Evolutionary conservation across 2,888 invertebrate species (phyloP), one percentile per base, ranked within the genome.

Genomic region (Eilema depressum): DNA sequence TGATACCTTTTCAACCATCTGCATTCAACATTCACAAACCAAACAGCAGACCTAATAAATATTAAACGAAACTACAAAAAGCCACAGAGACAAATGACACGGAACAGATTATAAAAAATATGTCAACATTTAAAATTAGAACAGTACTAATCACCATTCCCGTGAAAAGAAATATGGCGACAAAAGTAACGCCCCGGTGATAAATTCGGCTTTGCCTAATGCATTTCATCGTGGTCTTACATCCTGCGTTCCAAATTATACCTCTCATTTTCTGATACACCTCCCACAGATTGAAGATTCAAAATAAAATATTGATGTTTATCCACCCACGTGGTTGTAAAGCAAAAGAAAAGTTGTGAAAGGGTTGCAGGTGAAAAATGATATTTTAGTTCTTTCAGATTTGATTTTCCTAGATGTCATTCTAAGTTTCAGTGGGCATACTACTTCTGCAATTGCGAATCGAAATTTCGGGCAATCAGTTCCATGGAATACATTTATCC

Each of bases 151-250:
- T 82, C 82, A 82, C 72, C 69, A 63, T 71, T 73, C 73, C 30
- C 25, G 59, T 73, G 79, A 78, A 60, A 74, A 82, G 80, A 82
- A 82, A 80, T 81, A 81, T 81, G 68, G 77, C 77, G 76, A 23
- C 68, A 62, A 62, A 78, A 82, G 80, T 78, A 76, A 76, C 68
- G 78, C 72, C 66, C 23, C 59, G 25, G 75, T 67, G 66, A 80
- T 82, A 82, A 82, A 81, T 80, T 73, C 62, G 14, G 70, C 65
- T 71, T 68, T 70, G 61, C 23, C 66, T 78, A 78, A 80, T 76
- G 71, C 64, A 61, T 79, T 77, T 74, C 76, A 71, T 78, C 72
- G 71, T 70, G 53, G 61, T 60, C 69, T 65, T 61, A 67, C 73
- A 76, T 81, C 82, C 82, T 80, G 73, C 68, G 74, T 78, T 78